Evolutionary conservation across 2,113 vertebrate species (phyloP), one percentile per base, ranked within the genome.

Genomic region (Vulpes lagopus): DNA sequence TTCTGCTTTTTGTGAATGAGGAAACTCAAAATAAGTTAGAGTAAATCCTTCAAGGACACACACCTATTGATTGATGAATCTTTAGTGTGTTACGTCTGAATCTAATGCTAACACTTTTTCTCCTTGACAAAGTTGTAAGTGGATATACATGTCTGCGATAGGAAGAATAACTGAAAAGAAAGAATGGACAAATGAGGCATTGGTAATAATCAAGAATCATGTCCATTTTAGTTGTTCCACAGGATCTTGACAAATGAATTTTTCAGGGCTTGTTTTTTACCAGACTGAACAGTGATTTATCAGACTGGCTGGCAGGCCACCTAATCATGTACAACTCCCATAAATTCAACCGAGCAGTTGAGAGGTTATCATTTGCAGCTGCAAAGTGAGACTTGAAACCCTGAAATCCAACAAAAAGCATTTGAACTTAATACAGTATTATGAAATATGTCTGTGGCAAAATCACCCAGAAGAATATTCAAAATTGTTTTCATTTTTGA

Each of bases 401-500:
- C 9, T 57, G 83, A 94, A 91, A 86, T 49, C 67, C 65, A 35
- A 67, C 86, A 59, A 95, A 89, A 25, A 85, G 5, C 83, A 94
- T 49, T 80, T 96, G 83, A 95, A 96, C 57, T 93, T 89, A 62
- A 55, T 23, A 67, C 20, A 93, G 30, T 49, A 51, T 96, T 95
- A 74, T 80, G 89, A 95, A 97, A 98, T 83, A 35, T 23, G 6
- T 85, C 85, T 94, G 16, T 86, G 60, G 30, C 67, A 94, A 92
- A 76, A 81, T 78, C 85, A 95, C 55, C 16, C 74, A 86, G 38
- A 78, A 95, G 25, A 89, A 81, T 84, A 85, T 51, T 71, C 27
- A 93, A 84, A 94, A 94, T 87, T 76, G 15, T 87, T 96, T 85
- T 32, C 32, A 49, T 67, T 91, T 95, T 85, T 93, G 14, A 97